Base-by-base conservation (phyloP, 2,888 invertebrate genomes). In the Amblyjoppa fuscipennis region DNA sequence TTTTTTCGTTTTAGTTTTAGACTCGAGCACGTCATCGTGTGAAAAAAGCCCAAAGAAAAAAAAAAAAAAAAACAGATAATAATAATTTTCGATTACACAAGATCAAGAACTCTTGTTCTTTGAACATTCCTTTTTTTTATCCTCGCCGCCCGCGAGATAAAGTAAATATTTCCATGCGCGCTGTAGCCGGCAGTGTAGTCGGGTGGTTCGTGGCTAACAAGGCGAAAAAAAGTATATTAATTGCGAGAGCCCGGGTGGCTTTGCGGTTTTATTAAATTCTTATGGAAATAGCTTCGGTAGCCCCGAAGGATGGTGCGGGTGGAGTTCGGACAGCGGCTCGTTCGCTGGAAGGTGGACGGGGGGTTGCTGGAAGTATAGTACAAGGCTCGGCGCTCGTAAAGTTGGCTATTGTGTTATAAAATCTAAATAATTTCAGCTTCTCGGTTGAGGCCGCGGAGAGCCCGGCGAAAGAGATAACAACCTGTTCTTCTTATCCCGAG, bases 221-320 rank as follows among this genome's bases (percentile, higher is more conserved):
- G 92, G 90, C 89, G 82, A 84, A 92, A 93, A 93, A 93, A 93
- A 92, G 93, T 91, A 93, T 92, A 93, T 93, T 94, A 93, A 94
- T 93, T 93, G 93, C 91, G 91, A 79, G 20, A 28, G 11, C 73
- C 34, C 61, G 73, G 91, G 89, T 91, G 90, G 92, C 90, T 92
- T 93, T 93, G 92, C 91, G 92, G 92, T 93, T 91, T 93, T 93
- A 94, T 94, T 94, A 94, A 94, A 94, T 94, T 94, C 93, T 93
- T 93, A 93, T 93, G 93, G 92, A 93, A 93, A 93, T 93, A 90
- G 80, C 78, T 66, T 20, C 89, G 87, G 88, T 79, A 64, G 71
- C 41, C 41, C 41, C 51, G 13, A 56, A 38, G 81, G 38, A 51
- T 28, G 75, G 75, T 61, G n/a, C 28, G 49, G 45, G 25, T 61